These are phyloP conservation scores for Platyura marginata DNA, from an alignment of 1,140 invertebrate species.

Conservation along the genomic window DNA sequence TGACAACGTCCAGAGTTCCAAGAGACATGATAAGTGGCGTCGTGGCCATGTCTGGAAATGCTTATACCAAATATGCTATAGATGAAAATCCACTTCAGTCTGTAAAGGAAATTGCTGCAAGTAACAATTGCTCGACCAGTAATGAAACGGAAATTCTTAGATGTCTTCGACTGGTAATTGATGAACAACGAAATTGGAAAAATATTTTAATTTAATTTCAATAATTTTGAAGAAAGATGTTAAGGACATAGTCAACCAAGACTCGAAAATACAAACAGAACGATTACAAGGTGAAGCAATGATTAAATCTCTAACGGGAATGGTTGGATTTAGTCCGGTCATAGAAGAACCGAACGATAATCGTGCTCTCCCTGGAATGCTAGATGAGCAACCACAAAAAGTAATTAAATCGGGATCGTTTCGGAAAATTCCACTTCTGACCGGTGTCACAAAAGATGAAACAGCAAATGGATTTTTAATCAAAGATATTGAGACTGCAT, in stretches of 20 bases:
- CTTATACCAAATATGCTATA: slow-evolving; percentile 39
- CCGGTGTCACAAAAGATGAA: slow-evolving; percentile 49
- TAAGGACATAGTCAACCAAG: slow-evolving; percentile 20
- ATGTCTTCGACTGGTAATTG: slow-evolving; percentile 30
- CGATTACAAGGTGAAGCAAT: slow-evolving; percentile 26
- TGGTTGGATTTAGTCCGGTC: slow-evolving; percentile 32
- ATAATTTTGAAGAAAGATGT: slow-evolving; percentile 14
- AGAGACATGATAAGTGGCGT: slow-evolving; percentile 34
- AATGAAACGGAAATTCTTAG: slow-evolving; percentile 30
- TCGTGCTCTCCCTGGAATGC: slow-evolving; percentile 35
- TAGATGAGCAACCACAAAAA: slow-evolving; percentile 33
- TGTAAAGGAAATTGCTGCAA: slow-evolving; percentile 27
- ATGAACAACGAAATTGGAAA: slow-evolving; percentile 2
- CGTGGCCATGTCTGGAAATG: slow-evolving; percentile 46
- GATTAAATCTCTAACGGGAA: slow-evolving; percentile 24
- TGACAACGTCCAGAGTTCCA: slow-evolving; percentile 32
- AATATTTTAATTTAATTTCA: neutral
- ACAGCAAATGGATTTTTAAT: slow-evolving; percentile 28
- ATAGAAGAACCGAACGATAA: slow-evolving; percentile 41
- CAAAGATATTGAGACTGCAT: slow-evolving; percentile 13
- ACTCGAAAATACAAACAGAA: slow-evolving; percentile 28
- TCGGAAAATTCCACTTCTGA: slow-evolving; percentile 42
- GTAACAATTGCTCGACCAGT: slow-evolving; percentile 30
- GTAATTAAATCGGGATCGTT: slow-evolving; percentile 31
- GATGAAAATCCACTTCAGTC: slow-evolving; percentile 32